phyloP scores from a whole-genome alignment of 37 sponge, comb jelly and placozoan species.

The Beroe forskalii region DNA sequence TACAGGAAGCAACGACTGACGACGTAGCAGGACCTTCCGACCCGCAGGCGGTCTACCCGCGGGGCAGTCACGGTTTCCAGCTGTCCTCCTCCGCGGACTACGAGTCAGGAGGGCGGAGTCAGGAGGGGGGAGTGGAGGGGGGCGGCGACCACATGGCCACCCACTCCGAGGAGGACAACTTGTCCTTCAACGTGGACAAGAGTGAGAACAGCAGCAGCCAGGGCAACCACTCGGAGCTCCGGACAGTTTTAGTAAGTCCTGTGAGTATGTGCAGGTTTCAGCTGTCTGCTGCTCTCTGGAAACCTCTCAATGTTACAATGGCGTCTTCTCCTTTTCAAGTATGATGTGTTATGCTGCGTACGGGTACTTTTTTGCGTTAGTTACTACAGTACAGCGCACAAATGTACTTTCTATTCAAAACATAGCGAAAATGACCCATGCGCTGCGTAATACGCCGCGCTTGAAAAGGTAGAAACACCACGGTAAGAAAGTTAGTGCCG shows the following conservation, averaged over 20 bases:
- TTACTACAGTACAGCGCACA: too few relatives aligned
- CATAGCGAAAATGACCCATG: too few relatives aligned
- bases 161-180: not conserved
- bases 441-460: too few relatives aligned
- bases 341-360: not conserved
- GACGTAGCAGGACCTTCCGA: not conserved
- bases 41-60: not conserved
- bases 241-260: slow-evolving; percentile 66
- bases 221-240: slow-evolving; percentile 22
- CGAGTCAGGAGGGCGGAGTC: not conserved
- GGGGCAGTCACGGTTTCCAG: not conserved
- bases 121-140: not conserved
- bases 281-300: not conserved
- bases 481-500: too few relatives aligned
- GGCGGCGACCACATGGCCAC: not conserved
- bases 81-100: not conserved
- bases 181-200: slow-evolving; percentile 27
- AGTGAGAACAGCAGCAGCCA: not conserved
- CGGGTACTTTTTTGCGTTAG: not conserved
- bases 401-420: too few relatives aligned
- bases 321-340: too few relatives aligned
- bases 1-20: not conserved
- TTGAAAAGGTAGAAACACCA: too few relatives aligned
- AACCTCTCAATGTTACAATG: not conserved
- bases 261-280: slow-evolving; percentile 43